A percentile compares a stretch with the other conserved stretches of the same genome.
Evolutionary conservation across 2,113 vertebrate species (phyloP).

Genomic region (Cavia porcellus): DNA sequence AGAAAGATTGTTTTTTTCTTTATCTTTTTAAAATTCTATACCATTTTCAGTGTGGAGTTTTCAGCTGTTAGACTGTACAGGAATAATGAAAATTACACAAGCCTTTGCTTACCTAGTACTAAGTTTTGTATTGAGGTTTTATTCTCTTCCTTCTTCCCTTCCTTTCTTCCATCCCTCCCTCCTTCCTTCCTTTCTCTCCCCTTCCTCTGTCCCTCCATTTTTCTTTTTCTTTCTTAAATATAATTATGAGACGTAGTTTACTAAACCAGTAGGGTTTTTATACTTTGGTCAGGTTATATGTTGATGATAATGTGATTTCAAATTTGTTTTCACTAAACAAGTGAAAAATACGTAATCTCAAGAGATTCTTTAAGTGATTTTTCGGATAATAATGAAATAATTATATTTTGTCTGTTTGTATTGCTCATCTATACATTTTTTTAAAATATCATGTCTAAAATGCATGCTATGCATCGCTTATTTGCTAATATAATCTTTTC

Average conservation of each 20-base stretch:
- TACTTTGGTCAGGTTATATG: neutral
- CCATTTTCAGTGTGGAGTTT: neutral
- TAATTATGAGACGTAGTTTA: conserved; percentile 11
- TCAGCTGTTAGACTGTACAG: neutral
- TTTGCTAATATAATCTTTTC: neutral
- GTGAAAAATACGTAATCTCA: neutral
- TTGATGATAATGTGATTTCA: neutral
- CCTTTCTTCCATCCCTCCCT: too few relatives aligned
- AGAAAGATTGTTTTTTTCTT: conserved; percentile 51
- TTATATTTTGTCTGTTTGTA: neutral
- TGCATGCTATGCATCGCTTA: neutral
- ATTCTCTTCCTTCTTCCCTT: neutral
- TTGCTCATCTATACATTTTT: neutral
- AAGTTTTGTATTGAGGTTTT: neutral
- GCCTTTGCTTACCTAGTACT: neutral
- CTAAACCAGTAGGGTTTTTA: neutral
- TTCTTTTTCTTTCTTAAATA: neutral
- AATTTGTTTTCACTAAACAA: neutral
- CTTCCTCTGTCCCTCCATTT: too few relatives aligned
- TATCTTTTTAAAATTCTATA: neutral
- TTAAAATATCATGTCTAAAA: neutral
- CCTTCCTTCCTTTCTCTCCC: too few relatives aligned
- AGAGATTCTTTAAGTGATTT: neutral
- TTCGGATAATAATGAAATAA: neutral
- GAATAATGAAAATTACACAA: neutral